Base-by-base conservation (phyloP, 2,113 vertebrate species). In the Vireo altiloquus region DNA sequence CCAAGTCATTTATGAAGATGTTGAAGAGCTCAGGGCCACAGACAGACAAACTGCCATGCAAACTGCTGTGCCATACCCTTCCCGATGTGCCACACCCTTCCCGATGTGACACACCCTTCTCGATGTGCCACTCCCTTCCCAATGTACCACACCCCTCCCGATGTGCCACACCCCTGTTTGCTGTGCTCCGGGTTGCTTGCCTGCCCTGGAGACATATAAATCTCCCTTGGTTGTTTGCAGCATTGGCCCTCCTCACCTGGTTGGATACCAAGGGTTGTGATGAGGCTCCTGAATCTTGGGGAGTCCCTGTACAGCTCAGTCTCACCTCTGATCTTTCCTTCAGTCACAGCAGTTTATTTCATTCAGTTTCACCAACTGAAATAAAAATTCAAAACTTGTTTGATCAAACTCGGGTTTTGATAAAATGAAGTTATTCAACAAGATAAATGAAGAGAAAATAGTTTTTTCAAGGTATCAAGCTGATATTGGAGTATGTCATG, bases 351-450 rank as follows among this genome's bases (percentile, higher is more conserved):
- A 0, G 46, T 27, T 46, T 78, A 37, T 27, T 37, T 37, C 1
- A 0, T 10, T 60, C 15, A 33, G 28, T 22, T 28, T n/a, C 0
- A 0, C 10, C 0, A 0, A 33, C 33, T n/a, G 54, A 78, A 78
- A 39, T 13, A 33, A 46, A 61, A 61, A 87, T 53, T 33, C 5
- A 3, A 19, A 33, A 53, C 19, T 1, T n/a, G 7, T 52, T 60
- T 33, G 10, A 46, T 53, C 21, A 69, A 53, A 39, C 60, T 39
- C 46, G 19, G 53, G 53, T 78, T 52, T 70, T 53, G 52, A 20
- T 39, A 12, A 33, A 69, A n/a, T 76, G 10, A 68, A 70, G 6
- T 71, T 60, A 56, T 11, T 70, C 15, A 75, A 39, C 31, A 78
- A 49, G 33, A 63, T 8, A 66, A 39, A 44, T 23, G 12, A 80